Evolutionary conservation across 2,113 vertebrate genomes (phyloP).

Genomic region (Oxyruncus cristatus): DNA sequence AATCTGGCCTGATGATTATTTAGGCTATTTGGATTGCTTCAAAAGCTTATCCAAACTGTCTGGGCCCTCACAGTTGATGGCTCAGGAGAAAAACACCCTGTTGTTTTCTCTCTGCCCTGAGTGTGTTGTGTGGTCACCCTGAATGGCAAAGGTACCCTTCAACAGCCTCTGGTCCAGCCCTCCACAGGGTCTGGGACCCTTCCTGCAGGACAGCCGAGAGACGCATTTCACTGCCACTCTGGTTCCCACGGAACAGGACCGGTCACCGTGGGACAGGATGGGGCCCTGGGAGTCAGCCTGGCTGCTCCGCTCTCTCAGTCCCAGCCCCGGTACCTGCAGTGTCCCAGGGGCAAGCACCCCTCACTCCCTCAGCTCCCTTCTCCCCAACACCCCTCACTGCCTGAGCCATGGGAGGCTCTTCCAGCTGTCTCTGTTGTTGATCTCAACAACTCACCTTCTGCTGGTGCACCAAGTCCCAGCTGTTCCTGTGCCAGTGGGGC

Average conservation of each 20-base stretch:
- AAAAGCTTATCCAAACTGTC: not conserved
- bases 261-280: not conserved
- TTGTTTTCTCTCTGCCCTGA: not conserved
- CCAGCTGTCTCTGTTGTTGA: not conserved
- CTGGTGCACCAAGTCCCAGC: not conserved
- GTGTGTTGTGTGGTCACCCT: not conserved
- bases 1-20: not conserved
- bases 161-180: not conserved
- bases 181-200: accelerated
- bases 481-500: not conserved
- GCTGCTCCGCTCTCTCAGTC: not conserved
- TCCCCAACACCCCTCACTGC: not conserved
- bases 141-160: accelerated
- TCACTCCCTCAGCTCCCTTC: not conserved
- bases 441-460: not conserved
- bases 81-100: not conserved
- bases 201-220: accelerated
- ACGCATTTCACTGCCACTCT: not conserved
- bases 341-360: not conserved
- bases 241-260: not conserved
- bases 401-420: accelerated
- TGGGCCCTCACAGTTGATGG: not conserved
- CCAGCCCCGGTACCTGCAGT: not conserved
- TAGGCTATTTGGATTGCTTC: not conserved
- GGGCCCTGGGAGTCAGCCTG: not conserved